Evolutionary conservation across 2,797 vertebrate genomes (phyloP).

Genomic region (Nannoperca obscura): DNA sequence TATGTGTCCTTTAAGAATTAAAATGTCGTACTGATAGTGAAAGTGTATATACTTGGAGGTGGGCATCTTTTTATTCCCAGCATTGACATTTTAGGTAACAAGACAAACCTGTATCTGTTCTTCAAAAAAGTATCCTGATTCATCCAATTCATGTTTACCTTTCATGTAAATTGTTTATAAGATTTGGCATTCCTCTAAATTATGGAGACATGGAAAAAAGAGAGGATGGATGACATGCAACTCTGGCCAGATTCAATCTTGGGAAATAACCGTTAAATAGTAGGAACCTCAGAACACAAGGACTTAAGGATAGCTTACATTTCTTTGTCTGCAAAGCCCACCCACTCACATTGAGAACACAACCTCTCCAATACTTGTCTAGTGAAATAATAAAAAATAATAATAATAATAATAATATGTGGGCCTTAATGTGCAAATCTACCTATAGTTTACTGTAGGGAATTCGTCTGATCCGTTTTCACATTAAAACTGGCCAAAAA

Average conservation of each 20-base stretch:
- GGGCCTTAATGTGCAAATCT: background rate
- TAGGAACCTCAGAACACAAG: background rate
- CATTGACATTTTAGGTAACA: background rate
- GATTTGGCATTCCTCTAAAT: constrained; percentile 5
- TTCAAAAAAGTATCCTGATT: background rate
- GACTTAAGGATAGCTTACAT: background rate
- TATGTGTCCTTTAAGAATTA: background rate
- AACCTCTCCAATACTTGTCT: background rate
- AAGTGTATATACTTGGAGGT: background rate
- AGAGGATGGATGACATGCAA: background rate
- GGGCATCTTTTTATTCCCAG: background rate
- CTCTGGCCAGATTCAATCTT: background rate
- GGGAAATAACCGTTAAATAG: background rate
- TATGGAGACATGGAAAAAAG: background rate
- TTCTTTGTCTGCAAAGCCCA: background rate
- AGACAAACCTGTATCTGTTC: background rate
- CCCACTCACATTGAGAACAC: background rate
- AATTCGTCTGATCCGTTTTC: background rate
- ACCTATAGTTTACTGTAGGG: background rate
- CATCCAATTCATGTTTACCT: background rate
- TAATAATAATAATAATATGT: background rate
- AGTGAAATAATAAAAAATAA: background rate
- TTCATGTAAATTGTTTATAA: background rate
- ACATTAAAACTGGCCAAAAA: background rate
- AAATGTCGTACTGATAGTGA: background rate